phyloP scores from a whole-genome alignment of 2,113 vertebrate species.

The Porphyrio hochstetteri region DNA sequence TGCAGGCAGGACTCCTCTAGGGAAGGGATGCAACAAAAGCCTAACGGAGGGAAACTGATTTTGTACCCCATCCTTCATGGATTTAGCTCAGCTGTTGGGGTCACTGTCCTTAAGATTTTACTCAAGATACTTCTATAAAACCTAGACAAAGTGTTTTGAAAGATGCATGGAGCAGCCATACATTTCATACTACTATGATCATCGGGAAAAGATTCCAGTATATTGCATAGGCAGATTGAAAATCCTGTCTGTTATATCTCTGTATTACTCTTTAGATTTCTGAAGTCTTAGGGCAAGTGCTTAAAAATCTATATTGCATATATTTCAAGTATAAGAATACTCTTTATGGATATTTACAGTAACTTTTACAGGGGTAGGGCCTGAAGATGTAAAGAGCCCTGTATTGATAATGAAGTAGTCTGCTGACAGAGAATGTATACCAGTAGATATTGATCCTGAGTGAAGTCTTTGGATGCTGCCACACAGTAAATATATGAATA shows the following conservation, averaged over 20 bases:
- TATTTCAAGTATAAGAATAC: neutral
- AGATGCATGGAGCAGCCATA: neutral
- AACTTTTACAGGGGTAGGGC: neutral
- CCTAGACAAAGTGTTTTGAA: neutral
- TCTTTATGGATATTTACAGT: neutral
- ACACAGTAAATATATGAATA: neutral
- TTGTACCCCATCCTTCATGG: neutral
- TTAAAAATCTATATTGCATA: neutral
- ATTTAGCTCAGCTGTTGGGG: neutral
- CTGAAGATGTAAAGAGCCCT: neutral
- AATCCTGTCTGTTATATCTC: neutral
- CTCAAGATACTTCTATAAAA: neutral
- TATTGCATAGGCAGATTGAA: neutral
- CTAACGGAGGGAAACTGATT: neutral
- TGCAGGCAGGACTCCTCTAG: too few relatives aligned
- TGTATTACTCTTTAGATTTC: neutral
- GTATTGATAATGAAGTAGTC: neutral
- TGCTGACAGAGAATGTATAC: neutral
- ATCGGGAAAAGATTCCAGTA: neutral
- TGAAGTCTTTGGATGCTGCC: neutral
- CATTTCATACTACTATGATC: neutral
- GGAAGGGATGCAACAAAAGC: neutral
- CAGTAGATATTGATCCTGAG: neutral
- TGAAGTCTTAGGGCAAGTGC: neutral
- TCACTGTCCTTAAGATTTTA: neutral